Percentiles rank a stretch among this genome's conserved stretches.
Conservation (phyloP, 2,113 vertebrate species). For the Sapajus apella region DNA sequence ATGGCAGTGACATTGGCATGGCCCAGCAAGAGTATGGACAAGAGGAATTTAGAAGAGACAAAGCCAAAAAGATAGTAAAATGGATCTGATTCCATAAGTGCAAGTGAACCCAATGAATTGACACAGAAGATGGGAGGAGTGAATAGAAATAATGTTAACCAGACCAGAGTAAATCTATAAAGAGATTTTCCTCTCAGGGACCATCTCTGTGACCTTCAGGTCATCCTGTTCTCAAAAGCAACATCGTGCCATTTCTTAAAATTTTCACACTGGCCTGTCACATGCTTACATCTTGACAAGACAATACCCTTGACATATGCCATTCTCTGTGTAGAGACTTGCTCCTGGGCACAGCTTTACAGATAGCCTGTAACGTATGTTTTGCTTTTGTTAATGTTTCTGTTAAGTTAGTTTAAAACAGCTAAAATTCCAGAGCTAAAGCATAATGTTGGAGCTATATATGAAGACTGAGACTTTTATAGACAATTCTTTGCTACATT, state of each 20-base stretch:
- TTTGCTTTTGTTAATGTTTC: constrained; percentile 50
- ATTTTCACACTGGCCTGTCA: background rate
- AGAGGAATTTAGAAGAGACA: background rate
- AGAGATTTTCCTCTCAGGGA: background rate
- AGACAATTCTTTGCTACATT: constrained; percentile 43
- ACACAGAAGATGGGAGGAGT: background rate
- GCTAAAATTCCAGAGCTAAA: constrained; percentile 40
- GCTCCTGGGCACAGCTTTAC: background rate
- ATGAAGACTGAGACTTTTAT: constrained; percentile 53
- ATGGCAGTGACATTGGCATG: background rate
- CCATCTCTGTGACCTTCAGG: background rate
- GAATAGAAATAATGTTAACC: background rate
- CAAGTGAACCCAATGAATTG: background rate
- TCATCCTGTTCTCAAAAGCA: background rate
- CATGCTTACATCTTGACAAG: background rate
- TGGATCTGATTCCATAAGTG: background rate
- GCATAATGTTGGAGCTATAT: constrained; percentile 5
- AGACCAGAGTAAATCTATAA: background rate
- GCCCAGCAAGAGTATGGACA: background rate
- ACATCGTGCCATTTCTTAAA: background rate
- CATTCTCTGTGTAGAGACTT: background rate
- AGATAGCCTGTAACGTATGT: background rate
- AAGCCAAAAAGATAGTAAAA: background rate
- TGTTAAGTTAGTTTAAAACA: constrained; percentile 57
- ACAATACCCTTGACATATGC: background rate